Conservation (phyloP, 2,113 vertebrate species). For the Eptesicus fuscus region DNA sequence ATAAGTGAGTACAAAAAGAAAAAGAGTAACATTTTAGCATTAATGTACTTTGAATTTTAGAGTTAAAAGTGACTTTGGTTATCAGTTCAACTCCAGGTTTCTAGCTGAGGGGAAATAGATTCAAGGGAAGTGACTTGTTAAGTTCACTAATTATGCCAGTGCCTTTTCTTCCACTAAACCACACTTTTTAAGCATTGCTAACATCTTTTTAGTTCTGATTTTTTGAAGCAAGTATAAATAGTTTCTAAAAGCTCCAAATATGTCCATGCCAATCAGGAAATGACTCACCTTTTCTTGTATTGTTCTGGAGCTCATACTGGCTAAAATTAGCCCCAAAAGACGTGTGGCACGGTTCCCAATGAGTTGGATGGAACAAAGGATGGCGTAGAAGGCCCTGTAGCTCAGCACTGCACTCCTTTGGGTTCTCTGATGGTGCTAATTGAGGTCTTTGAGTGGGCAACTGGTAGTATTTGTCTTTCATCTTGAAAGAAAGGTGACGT, state of each 20-base stretch:
- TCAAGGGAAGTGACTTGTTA: not conserved
- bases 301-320: constrained; percentile 27
- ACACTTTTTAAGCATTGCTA: not conserved
- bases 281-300: constrained; percentile 45
- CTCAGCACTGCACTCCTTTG: not conserved
- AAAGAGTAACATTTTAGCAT: not conserved
- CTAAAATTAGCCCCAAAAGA: not conserved
- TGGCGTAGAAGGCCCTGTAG: not conserved
- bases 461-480: not conserved
- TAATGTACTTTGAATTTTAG: not conserved
- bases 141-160: not conserved
- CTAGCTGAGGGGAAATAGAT: constrained; percentile 4
- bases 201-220: constrained; percentile 33
- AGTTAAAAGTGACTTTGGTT: not conserved
- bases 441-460: not conserved
- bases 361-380: constrained; percentile 1
- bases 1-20: not conserved
- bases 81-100: constrained; percentile 2
- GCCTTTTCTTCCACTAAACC: constrained; percentile 1
- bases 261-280: constrained; percentile 2
- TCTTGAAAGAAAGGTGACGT: constrained; percentile 23
- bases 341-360: not conserved
- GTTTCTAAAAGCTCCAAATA: constrained; percentile 19
- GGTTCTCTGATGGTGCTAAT: not conserved
- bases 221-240: constrained; percentile 48